Percentiles rank a stretch among this genome's conserved stretches.
Evolutionary conservation across 2,888 invertebrate genomes (phyloP).

Genomic region (Mythimna pallens): DNA sequence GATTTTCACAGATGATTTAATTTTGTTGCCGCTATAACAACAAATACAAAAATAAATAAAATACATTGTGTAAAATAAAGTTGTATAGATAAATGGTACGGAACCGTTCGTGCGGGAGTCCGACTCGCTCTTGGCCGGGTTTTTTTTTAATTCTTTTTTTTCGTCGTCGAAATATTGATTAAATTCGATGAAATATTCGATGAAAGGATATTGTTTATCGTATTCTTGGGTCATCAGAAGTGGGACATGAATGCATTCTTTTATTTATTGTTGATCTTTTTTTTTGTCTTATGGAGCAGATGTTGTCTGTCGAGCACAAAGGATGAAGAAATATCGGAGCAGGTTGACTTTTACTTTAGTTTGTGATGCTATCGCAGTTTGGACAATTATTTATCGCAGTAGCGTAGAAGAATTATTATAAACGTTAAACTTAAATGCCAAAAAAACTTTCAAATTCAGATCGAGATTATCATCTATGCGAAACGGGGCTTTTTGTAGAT

Average conservation of each 20-base stretch:
- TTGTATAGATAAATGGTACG: too few relatives aligned
- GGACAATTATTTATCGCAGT: conserved; percentile 7
- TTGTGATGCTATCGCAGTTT: background rate
- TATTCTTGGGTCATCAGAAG: conserved; percentile 10
- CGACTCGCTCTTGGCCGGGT: too few relatives aligned
- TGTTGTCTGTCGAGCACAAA: conserved; percentile 1
- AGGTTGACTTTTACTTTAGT: conserved; percentile 15
- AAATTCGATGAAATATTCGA: conserved; percentile 26
- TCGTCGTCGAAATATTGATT: conserved; percentile 37
- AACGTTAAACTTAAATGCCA: too few relatives aligned
- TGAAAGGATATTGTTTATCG: conserved; percentile 27
- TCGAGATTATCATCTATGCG: too few relatives aligned
- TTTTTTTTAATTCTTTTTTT: conserved; percentile 4
- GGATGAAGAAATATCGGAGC: conserved; percentile 8
- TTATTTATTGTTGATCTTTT: conserved; percentile 21
- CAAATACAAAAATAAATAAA: too few relatives aligned
- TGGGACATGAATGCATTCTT: conserved; percentile 1
- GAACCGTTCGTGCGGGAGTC: too few relatives aligned
- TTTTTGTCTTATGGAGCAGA: conserved; percentile 4
- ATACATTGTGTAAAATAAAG: too few relatives aligned
- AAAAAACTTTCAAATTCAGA: too few relatives aligned
- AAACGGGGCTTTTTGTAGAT: too few relatives aligned
- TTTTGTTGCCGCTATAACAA: too few relatives aligned
- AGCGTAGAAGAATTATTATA: conserved; percentile 1
- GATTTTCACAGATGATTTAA: too few relatives aligned